Percentiles rank a stretch among this genome's conserved stretches.
These are phyloP conservation scores for Entomobrya multifasciata DNA, from an alignment of 2,888 invertebrate species.

Conservation along the genomic window DNA sequence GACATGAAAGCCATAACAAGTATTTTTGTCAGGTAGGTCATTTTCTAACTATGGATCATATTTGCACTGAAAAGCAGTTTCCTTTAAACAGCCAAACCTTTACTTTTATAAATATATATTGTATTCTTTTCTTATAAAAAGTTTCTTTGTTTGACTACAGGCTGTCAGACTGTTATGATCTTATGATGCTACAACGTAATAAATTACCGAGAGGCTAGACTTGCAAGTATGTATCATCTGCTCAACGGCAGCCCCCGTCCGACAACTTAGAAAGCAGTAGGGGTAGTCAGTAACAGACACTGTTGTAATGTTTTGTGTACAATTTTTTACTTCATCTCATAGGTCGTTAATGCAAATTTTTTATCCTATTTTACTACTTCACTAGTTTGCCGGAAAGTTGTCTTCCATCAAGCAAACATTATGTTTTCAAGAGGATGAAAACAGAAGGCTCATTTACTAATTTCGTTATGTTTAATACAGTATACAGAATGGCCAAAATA, in stretches of 20 bases:
- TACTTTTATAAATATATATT: slow-evolving; percentile 7
- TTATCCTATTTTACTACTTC: slow-evolving; percentile 3
- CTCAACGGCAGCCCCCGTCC: slow-evolving; percentile 37
- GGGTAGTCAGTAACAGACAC: slow-evolving; percentile 12
- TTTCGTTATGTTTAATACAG: not conserved
- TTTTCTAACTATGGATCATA: too few species aligned
- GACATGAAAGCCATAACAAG: slow-evolving; percentile 25
- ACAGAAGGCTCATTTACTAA: not conserved
- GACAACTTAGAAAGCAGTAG: slow-evolving; percentile 62
- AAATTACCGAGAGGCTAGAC: slow-evolving; percentile 42
- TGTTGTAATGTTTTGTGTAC: slow-evolving; percentile 7
- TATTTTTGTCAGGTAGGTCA: slow-evolving; percentile 62
- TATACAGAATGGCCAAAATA: not conserved
- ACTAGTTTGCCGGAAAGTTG: slow-evolving; percentile 6
- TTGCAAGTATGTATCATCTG: slow-evolving; percentile 39
- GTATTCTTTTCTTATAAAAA: slow-evolving; percentile 18
- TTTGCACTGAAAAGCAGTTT: slow-evolving; percentile 17
- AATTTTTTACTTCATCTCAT: not conserved
- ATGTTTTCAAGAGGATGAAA: slow-evolving; percentile 23
- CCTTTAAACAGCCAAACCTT: slow-evolving; percentile 29
- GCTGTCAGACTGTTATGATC: slow-evolving; percentile 45
- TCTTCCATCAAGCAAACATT: not conserved
- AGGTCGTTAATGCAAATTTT: slow-evolving; percentile 61
- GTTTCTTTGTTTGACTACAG: slow-evolving; percentile 48
- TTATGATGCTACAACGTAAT: slow-evolving; percentile 6